Evolutionary conservation across 1,140 invertebrate species (phyloP).

Genomic region (Hypsibius dujardini): DNA sequence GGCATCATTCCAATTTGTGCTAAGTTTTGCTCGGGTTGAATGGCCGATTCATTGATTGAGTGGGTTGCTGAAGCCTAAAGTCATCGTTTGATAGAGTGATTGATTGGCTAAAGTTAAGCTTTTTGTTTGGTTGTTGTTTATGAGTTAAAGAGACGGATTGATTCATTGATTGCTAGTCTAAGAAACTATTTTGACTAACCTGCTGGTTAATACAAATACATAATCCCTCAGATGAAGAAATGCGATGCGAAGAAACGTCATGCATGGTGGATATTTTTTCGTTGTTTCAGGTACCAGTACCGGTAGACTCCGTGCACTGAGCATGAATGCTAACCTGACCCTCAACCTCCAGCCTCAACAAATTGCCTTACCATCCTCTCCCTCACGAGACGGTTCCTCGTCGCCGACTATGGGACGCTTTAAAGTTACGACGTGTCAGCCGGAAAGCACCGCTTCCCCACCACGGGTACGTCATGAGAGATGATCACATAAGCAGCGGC

Average conservation of each 20-base stretch:
- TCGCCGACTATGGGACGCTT: slow-evolving; percentile 1
- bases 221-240: background rate
- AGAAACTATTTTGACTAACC: background rate
- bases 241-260: background rate
- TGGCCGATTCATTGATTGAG: background rate
- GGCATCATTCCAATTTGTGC: background rate
- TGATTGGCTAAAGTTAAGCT: background rate
- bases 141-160: background rate
- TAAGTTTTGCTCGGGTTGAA: background rate
- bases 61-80: background rate
- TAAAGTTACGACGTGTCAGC: background rate
- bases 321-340: background rate
- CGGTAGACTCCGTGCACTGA: background rate
- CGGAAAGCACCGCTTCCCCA: background rate
- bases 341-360: background rate
- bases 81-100: background rate
- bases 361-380: background rate
- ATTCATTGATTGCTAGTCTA: background rate
- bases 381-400: background rate
- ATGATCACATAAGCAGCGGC: no score
- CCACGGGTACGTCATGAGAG: background rate
- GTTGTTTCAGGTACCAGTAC: background rate
- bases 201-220: no score
- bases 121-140: no score
- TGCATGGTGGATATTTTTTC: background rate